Evolutionary conservation across 2,797 vertebrate genomes (phyloP).

Genomic region (Ctenopoma multispine): DNA sequence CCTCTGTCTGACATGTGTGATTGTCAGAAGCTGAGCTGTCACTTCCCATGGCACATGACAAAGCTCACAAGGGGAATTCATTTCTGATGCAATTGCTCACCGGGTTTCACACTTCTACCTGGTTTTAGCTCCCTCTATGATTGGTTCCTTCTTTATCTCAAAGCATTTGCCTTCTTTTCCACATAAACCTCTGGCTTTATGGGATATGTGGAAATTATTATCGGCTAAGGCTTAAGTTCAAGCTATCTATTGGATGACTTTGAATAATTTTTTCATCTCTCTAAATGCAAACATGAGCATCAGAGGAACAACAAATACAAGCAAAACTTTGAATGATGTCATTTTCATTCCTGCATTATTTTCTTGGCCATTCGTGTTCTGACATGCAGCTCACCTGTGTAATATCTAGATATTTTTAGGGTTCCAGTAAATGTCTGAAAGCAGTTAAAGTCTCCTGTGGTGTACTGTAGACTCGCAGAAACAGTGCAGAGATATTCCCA

Average conservation of each 20-base stretch:
- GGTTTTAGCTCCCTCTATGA: conserved; percentile 48
- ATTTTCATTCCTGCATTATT: too few species aligned
- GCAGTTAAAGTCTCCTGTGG: too few species aligned
- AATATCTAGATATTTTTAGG: too few species aligned
- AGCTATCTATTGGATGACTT: conserved; percentile 50
- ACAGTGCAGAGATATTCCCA: too few species aligned
- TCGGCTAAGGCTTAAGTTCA: conserved; percentile 44
- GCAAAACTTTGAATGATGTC: conserved; percentile 4
- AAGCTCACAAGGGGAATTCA: conserved; percentile 57
- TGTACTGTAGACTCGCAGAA: too few species aligned
- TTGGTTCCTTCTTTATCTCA: conserved; percentile 39
- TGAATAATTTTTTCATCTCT: conserved; percentile 41
- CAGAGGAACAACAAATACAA: conserved; percentile 9
- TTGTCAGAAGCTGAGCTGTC: conserved; percentile 61
- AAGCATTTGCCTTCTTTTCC: conserved; percentile 29
- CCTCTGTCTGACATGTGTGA: conserved; percentile 40
- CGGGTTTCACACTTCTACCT: conserved; percentile 53
- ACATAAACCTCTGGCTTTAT: conserved; percentile 34
- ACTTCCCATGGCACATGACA: conserved; percentile 54
- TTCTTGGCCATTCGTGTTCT: too few species aligned
- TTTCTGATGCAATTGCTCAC: conserved; percentile 58
- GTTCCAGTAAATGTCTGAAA: not conserved
- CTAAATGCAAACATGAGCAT: not conserved
- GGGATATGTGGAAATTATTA: conserved; percentile 34
- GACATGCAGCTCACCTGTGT: too few species aligned